These are phyloP conservation scores for Drosophila aldrichi DNA, from an alignment of 2,888 invertebrate genomes.

Conservation along the genomic window DNA sequence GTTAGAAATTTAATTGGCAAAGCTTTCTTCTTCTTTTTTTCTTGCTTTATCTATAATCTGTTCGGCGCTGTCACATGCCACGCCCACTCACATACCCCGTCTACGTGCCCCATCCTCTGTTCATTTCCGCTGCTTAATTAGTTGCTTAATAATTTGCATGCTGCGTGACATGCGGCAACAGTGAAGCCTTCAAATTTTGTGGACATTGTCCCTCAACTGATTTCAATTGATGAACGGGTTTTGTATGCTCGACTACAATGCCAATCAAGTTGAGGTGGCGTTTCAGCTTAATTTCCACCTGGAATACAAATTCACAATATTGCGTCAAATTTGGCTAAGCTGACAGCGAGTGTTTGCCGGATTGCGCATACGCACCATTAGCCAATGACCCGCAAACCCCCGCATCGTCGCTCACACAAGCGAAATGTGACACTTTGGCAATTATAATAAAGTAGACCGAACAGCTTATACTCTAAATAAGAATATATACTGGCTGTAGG, in stretches of 20 bases:
- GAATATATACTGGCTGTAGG: background rate
- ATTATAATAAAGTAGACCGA: constrained; percentile 35
- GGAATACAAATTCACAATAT: constrained; percentile 56
- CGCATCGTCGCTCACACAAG: background rate
- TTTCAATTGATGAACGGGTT: constrained; percentile 65
- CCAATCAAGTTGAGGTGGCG: constrained; percentile 62
- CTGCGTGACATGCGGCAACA: constrained; percentile 52
- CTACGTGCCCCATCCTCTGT: background rate
- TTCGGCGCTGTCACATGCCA: background rate
- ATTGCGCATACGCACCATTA: constrained; percentile 42
- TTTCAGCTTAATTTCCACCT: constrained; percentile 73
- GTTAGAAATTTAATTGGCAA: constrained; percentile 78
- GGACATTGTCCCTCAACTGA: constrained; percentile 63
- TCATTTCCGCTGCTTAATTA: constrained; percentile 67
- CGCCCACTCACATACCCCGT: background rate
- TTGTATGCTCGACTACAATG: constrained; percentile 64
- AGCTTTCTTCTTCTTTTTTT: constrained; percentile 40
- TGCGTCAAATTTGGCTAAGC: constrained; percentile 38
- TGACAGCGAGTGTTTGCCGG: constrained; percentile 24
- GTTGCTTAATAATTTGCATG: constrained; percentile 74
- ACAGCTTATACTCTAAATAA: constrained; percentile 18
- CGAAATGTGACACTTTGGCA: constrained; percentile 29
- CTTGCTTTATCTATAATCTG: constrained; percentile 27
- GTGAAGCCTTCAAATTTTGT: constrained; percentile 32
- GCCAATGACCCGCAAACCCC: background rate